phyloP scores from a whole-genome alignment of 2,888 invertebrate species.

The Stenodema calcarata region DNA sequence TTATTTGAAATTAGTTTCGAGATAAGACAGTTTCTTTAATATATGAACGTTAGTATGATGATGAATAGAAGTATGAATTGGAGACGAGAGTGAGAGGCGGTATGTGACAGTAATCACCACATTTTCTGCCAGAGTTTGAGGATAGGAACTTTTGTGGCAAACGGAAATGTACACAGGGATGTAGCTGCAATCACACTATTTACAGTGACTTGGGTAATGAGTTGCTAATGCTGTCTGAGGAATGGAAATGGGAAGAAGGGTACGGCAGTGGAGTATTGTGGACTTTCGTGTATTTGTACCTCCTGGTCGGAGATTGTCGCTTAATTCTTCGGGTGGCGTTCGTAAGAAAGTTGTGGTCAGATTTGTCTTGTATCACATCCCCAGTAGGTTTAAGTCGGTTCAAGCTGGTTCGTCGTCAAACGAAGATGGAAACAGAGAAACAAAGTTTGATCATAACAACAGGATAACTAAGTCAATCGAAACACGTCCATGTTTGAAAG shows the following conservation, averaged over 20 bases:
- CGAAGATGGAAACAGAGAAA: not conserved
- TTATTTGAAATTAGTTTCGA: not conserved
- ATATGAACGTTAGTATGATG: not conserved
- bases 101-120: not conserved
- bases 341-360: slow-evolving; percentile 60
- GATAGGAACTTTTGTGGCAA: not conserved
- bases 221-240: not conserved
- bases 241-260: not conserved
- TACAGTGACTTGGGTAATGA: slow-evolving; percentile 38
- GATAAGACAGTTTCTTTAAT: not conserved
- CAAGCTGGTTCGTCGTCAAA: slow-evolving; percentile 20
- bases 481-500: not conserved
- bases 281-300: slow-evolving; percentile 37
- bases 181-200: slow-evolving; percentile 23
- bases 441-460: not conserved
- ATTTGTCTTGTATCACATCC: slow-evolving; percentile 58
- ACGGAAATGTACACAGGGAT: slow-evolving; percentile 28
- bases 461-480: not conserved
- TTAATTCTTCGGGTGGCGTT: slow-evolving; percentile 61
- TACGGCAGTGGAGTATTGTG: not conserved
- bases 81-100: not conserved
- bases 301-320: slow-evolving; percentile 64
- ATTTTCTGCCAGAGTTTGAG: not conserved
- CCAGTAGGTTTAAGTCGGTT: slow-evolving; percentile 34
- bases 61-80: not conserved